Percentiles rank a stretch among this genome's conserved stretches.
phyloP scores from a whole-genome alignment of 2,888 invertebrate genomes.

The Callosobruchus maculatus region DNA sequence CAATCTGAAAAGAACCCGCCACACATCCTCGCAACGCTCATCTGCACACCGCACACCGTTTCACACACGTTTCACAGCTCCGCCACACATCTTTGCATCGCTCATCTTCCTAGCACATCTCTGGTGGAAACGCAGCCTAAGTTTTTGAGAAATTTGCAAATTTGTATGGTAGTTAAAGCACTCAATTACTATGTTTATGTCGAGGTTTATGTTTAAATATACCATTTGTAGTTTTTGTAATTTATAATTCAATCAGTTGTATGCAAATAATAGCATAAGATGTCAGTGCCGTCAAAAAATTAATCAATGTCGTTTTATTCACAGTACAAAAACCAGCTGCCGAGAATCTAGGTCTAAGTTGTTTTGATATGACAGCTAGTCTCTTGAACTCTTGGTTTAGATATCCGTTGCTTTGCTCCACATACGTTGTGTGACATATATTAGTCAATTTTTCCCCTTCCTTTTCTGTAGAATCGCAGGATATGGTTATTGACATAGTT shows the following conservation, averaged over 20 bases:
- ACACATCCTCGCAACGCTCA: too few species aligned
- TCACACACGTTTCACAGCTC: too few species aligned
- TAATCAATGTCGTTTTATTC: neutral
- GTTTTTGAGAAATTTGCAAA: too few species aligned
- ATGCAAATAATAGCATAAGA: constrained; percentile 8
- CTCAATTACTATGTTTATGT: too few species aligned
- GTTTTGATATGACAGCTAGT: neutral
- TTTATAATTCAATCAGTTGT: constrained; percentile 1
- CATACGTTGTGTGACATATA: constrained; percentile 8
- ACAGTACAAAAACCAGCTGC: constrained; percentile 10
- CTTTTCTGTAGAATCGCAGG: constrained; percentile 15
- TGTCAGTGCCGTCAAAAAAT: constrained; percentile 4
- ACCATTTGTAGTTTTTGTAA: too few species aligned
- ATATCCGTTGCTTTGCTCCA: constrained; percentile 5
- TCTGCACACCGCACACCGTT: too few species aligned
- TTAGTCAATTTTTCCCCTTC: constrained; percentile 8
- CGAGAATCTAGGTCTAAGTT: constrained; percentile 5
- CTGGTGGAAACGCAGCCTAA: too few species aligned
- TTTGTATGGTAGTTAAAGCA: too few species aligned
- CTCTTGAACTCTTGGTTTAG: constrained; percentile 10
- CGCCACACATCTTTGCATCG: too few species aligned
- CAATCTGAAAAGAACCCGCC: too few species aligned
- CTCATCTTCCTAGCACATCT: too few species aligned
- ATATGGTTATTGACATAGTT: constrained; percentile 7
- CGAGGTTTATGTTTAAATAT: too few species aligned